phyloP scores from a whole-genome alignment of 2,113 vertebrate species.

The Cyanoramphus novaezelandiae region DNA sequence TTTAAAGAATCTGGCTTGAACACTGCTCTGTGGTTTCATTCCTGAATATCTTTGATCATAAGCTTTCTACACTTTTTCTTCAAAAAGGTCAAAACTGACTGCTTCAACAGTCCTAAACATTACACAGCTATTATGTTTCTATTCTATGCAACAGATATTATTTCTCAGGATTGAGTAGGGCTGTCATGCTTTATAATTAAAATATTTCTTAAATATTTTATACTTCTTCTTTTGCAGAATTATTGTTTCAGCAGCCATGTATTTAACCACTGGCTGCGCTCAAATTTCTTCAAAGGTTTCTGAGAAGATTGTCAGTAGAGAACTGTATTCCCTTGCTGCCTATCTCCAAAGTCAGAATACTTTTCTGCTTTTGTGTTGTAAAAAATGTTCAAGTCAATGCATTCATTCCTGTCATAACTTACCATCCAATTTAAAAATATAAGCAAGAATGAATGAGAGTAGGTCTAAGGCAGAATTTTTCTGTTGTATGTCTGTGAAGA shows the following conservation, averaged over 20 bases:
- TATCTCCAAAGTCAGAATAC: background rate
- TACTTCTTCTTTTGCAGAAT: background rate
- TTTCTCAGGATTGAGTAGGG: background rate
- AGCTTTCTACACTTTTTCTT: background rate
- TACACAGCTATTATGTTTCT: background rate
- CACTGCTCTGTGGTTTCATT: background rate
- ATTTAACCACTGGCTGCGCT: background rate
- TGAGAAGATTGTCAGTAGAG: background rate
- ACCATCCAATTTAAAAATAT: background rate
- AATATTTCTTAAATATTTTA: background rate
- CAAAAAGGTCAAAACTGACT: background rate
- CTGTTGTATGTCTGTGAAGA: background rate
- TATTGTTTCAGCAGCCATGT: background rate
- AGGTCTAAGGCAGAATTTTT: background rate
- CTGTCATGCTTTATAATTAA: background rate
- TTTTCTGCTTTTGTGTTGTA: background rate
- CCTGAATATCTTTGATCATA: background rate
- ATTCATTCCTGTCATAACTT: background rate
- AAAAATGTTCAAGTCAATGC: background rate
- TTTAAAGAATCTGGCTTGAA: background rate
- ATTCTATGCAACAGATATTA: background rate
- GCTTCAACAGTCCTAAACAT: background rate
- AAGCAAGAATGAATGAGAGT: accelerated
- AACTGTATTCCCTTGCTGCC: background rate
- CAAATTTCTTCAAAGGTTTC: background rate